These are phyloP conservation scores for Clupea harengus DNA, from an alignment of 2,113 vertebrate genomes.

Conservation along the genomic window DNA sequence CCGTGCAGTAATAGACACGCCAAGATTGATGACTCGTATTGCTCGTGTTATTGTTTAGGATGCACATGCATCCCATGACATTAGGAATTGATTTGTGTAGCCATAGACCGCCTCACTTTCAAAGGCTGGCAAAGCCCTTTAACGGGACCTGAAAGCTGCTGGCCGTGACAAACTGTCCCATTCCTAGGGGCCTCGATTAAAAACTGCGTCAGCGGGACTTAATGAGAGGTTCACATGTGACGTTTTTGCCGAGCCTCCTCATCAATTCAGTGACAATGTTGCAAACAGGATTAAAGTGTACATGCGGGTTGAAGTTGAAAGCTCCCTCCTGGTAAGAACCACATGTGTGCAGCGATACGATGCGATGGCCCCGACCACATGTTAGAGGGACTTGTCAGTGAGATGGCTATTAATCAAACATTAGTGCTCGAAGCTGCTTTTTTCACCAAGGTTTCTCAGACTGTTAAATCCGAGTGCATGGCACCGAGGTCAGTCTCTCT, in stretches of 20 bases:
- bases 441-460: conserved; percentile 58
- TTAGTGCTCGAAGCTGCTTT: conserved; percentile 54
- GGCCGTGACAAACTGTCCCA: conserved; percentile 38
- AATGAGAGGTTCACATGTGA: conserved; percentile 61
- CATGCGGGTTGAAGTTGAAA: not conserved
- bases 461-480: conserved; percentile 35
- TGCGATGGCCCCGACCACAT: conserved; percentile 70
- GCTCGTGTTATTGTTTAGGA: not conserved
- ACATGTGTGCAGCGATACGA: conserved; percentile 47
- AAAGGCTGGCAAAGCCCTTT: conserved; percentile 12
- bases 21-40: not conserved
- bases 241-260: conserved; percentile 40
- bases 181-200: conserved; percentile 45
- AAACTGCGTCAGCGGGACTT: conserved; percentile 40
- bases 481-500: not conserved
- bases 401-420: conserved; percentile 62
- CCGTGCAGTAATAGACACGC: not conserved
- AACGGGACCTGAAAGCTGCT: conserved; percentile 41
- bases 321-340: conserved; percentile 59
- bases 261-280: conserved; percentile 54
- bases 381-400: conserved; percentile 65
- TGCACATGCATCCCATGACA: not conserved
- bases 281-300: conserved; percentile 57
- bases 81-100: not conserved
- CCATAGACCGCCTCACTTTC: not conserved